These are phyloP conservation scores for Stenotaenia linearis DNA, from an alignment of 2,888 invertebrate species.

Conservation along the genomic window DNA sequence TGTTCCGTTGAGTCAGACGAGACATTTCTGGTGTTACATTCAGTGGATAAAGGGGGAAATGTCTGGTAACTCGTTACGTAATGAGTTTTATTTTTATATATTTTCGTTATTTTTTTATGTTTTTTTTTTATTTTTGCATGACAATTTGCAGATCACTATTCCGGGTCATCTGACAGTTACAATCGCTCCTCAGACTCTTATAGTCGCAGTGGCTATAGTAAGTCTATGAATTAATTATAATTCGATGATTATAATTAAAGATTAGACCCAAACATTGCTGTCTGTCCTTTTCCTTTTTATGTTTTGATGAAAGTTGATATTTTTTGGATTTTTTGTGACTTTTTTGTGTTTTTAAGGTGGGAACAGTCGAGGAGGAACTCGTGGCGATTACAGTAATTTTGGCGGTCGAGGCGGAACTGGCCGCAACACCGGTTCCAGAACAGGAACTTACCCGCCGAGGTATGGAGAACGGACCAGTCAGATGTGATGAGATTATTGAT, in stretches of 20 bases:
- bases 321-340: too few species aligned
- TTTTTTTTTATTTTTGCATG: not conserved
- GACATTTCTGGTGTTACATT: not conserved
- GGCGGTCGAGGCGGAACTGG: constrained; percentile 35
- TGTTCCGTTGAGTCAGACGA: too few species aligned
- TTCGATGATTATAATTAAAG: not conserved
- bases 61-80: too few species aligned
- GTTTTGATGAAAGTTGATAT: too few species aligned
- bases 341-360: constrained; percentile 35
- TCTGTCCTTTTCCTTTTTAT: not conserved
- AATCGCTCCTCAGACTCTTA: constrained; percentile 10
- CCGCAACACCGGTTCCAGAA: constrained; percentile 6
- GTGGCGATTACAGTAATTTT: constrained; percentile 38
- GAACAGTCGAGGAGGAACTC: constrained; percentile 36
- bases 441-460: constrained; percentile 33
- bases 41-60: not conserved
- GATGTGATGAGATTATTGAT: not conserved
- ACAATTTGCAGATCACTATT: not conserved
- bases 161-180: not conserved
- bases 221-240: constrained; percentile 9
- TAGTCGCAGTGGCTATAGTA: constrained; percentile 9
- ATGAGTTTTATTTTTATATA: not conserved
- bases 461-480: too few species aligned
- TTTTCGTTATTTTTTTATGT: not conserved
- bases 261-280: not conserved